Percentiles rank a stretch among this genome's conserved stretches.
These are phyloP conservation scores for Caradrina clavipalpis DNA, from an alignment of 2,888 invertebrate species.

Conservation along the genomic window DNA sequence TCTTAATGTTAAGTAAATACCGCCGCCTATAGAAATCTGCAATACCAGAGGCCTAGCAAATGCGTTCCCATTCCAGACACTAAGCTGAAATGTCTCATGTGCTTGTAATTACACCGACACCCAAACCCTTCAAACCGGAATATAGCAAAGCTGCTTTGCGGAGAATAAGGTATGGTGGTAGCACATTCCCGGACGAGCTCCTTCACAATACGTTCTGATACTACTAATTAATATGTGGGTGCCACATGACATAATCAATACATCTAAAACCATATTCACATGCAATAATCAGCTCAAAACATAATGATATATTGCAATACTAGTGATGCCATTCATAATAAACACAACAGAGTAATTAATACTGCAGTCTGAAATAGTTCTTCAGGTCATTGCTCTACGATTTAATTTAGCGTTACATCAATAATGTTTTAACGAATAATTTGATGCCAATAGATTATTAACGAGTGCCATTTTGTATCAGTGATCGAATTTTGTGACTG, in stretches of 20 bases:
- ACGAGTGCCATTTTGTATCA: constrained; percentile 23
- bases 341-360: constrained; percentile 69
- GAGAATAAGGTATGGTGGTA: too few species aligned
- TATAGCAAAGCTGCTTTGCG: too few species aligned
- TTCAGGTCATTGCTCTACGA: constrained; percentile 65
- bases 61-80: too few species aligned
- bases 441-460: constrained; percentile 26
- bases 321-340: constrained; percentile 37
- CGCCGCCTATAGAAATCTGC: too few species aligned
- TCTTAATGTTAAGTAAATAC: too few species aligned
- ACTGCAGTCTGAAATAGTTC: constrained; percentile 66
- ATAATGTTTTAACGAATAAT: constrained; percentile 33
- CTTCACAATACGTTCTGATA: neutral
- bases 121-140: too few species aligned
- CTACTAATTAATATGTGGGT: neutral
- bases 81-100: too few species aligned
- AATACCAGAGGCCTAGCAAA: too few species aligned
- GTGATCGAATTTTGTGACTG: neutral
- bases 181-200: too few species aligned
- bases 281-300: constrained; percentile 22
- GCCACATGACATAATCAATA: constrained; percentile 12
- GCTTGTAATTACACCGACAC: too few species aligned
- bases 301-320: constrained; percentile 20
- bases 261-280: constrained; percentile 20
- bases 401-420: constrained; percentile 39